A percentile compares a stretch with the other conserved stretches of the same genome.
Conservation (phyloP, 2,113 vertebrate species). For the Dicerorhinus sumatrensis region DNA sequence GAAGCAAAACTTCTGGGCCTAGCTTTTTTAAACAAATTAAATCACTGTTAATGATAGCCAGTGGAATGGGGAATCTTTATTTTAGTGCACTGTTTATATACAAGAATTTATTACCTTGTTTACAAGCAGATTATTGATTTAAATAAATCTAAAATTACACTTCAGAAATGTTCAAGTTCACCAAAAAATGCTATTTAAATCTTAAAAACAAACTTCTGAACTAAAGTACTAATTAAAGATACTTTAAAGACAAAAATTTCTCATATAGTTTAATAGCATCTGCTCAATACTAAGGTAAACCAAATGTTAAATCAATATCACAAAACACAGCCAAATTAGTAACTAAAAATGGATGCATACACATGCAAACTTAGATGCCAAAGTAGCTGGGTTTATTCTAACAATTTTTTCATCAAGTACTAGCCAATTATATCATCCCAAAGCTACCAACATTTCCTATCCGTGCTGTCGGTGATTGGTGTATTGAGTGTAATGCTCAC, state of each 20-base stretch:
- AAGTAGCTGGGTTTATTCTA: slow-evolving; percentile 47
- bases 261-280: slow-evolving; percentile 39
- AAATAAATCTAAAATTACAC: slow-evolving; percentile 28
- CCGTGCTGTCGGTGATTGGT: slow-evolving; percentile 81
- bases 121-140: neutral
- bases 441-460: slow-evolving; percentile 76
- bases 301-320: slow-evolving; percentile 37
- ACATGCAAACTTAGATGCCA: slow-evolving; percentile 39
- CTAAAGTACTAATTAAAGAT: slow-evolving; percentile 45
- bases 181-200: slow-evolving; percentile 5
- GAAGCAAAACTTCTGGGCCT: neutral
- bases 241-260: slow-evolving; percentile 27
- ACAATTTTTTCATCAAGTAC: slow-evolving; percentile 38
- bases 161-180: slow-evolving; percentile 34
- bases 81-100: neutral
- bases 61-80: neutral
- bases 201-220: slow-evolving; percentile 41
- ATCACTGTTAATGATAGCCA: neutral
- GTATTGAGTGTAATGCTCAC: slow-evolving; percentile 80
- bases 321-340: slow-evolving; percentile 33
- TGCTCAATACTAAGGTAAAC: slow-evolving; percentile 15
- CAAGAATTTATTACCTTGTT: neutral
- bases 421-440: slow-evolving; percentile 76
- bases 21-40: slow-evolving; percentile 49
- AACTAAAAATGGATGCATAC: slow-evolving; percentile 22